phyloP scores from a whole-genome alignment of 2,888 invertebrate genomes.

The Netelia virgata region DNA sequence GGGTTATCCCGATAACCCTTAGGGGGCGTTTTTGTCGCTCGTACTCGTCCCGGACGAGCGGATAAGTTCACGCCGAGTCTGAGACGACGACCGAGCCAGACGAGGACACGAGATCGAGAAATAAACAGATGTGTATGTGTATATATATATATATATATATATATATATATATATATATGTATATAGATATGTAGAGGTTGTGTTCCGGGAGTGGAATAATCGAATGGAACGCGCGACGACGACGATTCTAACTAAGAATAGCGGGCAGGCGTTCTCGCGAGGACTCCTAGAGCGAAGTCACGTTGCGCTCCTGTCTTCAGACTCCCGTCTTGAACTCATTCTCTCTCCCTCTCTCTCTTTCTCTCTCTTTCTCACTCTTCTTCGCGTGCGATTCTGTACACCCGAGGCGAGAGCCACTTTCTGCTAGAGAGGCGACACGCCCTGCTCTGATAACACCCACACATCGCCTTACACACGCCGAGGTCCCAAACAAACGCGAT shows the following conservation, averaged over 20 bases:
- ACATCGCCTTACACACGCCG: constrained; percentile 66
- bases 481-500: constrained; percentile 20
- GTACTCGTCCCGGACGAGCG: constrained; percentile 33
- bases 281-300: constrained; percentile 26
- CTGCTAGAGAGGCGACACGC: constrained; percentile 78
- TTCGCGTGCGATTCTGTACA: constrained; percentile 29
- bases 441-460: constrained; percentile 84
- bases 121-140: constrained; percentile 4
- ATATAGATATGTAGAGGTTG: not conserved
- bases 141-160: constrained; percentile 11
- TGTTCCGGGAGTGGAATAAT: constrained; percentile 42
- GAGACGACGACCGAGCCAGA: constrained; percentile 21
- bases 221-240: constrained; percentile 52
- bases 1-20: constrained; percentile 72
- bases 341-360: constrained; percentile 18
- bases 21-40: constrained; percentile 57
- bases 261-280: constrained; percentile 3
- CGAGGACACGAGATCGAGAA: constrained; percentile 19
- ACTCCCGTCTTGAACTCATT: constrained; percentile 27
- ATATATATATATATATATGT: constrained; percentile 4
- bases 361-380: constrained; percentile 11
- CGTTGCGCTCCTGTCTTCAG: constrained; percentile 56
- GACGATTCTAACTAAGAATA: constrained; percentile 36
- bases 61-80: constrained; percentile 43
- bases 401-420: constrained; percentile 50